Percentiles rank a stretch among this genome's conserved stretches.
Evolutionary conservation across 2,797 vertebrate species (phyloP).

Genomic region (Fistularia commersonii): DNA sequence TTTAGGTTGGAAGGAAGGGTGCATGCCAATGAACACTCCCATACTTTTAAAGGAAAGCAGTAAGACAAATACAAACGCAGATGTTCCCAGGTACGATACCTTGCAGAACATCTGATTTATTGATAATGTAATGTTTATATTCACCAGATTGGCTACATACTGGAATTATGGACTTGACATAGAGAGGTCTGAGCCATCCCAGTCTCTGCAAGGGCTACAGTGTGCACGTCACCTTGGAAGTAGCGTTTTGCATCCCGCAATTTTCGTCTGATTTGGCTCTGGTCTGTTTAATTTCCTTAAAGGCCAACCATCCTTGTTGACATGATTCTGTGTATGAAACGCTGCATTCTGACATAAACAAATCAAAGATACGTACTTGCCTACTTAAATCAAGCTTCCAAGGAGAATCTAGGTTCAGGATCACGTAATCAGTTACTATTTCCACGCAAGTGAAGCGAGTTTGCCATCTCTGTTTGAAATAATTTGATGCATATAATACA

Average conservation of each 20-base stretch:
- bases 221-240: constrained; percentile 12
- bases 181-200: constrained; percentile 12
- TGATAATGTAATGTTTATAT: constrained; percentile 53
- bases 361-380: too few relatives aligned
- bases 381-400: too few relatives aligned
- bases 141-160: constrained; percentile 8
- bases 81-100: constrained; percentile 25
- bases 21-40: constrained; percentile 5
- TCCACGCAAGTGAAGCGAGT: too few relatives aligned
- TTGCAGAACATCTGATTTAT: constrained; percentile 37
- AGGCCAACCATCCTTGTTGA: too few relatives aligned
- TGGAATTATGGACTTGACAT: constrained; percentile 10
- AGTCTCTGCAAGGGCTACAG: constrained; percentile 52
- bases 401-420: too few relatives aligned
- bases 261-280: not conserved
- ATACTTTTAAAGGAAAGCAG: not conserved
- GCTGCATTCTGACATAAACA: too few relatives aligned
- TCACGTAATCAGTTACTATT: too few relatives aligned
- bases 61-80: constrained; percentile 9
- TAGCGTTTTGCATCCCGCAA: constrained; percentile 7
- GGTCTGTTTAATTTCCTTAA: not conserved
- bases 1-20: constrained; percentile 22
- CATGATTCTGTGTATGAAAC: too few relatives aligned
- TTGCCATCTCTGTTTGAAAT: too few relatives aligned
- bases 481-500: too few relatives aligned